phyloP scores from a whole-genome alignment of 2,113 vertebrate species.

The Pseudolaguvia tuberculata region DNA sequence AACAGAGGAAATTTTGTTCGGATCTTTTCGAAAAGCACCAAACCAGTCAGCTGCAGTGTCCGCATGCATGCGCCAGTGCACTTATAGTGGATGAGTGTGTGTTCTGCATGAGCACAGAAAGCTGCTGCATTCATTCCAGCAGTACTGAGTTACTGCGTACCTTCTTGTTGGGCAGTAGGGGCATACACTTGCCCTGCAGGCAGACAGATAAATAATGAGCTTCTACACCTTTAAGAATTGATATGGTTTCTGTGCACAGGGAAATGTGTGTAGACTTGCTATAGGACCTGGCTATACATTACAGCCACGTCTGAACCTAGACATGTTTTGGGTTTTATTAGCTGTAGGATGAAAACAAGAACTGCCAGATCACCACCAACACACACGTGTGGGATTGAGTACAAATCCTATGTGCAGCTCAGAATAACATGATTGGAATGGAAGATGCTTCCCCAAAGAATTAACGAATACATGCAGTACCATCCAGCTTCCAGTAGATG shows the following conservation, averaged over 20 bases:
- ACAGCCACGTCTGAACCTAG: not conserved
- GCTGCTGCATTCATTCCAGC: constrained; percentile 33
- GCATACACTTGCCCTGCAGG: constrained; percentile 54
- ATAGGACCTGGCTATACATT: not conserved
- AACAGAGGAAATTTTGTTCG: too few species aligned
- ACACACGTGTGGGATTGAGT: too few species aligned
- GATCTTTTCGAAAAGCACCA: too few species aligned
- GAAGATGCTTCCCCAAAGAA: too few species aligned
- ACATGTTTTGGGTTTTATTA: too few species aligned
- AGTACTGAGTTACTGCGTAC: constrained; percentile 41
- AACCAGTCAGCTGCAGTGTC: not conserved
- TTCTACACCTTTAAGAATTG: not conserved
- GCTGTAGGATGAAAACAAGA: too few species aligned
- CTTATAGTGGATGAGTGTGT: not conserved
- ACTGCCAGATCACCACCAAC: too few species aligned
- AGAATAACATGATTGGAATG: too few species aligned
- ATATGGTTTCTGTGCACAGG: not conserved
- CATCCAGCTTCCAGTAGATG: too few species aligned
- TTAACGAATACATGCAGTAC: too few species aligned
- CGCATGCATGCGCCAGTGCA: not conserved
- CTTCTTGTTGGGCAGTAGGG: constrained; percentile 55
- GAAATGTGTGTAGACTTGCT: not conserved
- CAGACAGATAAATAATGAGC: constrained; percentile 41
- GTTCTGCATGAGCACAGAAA: constrained; percentile 20
- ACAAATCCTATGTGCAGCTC: too few species aligned